Base-by-base conservation (phyloP, 2,797 vertebrate genomes). In the Bufotes viridis region DNA sequence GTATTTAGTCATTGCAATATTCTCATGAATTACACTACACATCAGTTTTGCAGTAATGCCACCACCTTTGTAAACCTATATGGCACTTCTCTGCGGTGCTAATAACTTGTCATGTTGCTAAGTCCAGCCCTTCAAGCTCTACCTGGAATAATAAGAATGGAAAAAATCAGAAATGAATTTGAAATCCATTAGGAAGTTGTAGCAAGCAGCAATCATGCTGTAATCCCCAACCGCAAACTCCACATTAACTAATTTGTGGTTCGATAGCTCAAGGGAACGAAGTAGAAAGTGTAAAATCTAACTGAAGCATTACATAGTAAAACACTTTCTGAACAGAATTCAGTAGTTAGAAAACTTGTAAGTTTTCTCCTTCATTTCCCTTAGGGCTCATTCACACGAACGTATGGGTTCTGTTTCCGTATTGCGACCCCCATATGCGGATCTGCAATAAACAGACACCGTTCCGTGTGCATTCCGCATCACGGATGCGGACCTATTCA, bases 171-270 rank as follows among this genome's bases (percentile, higher is more conserved):
- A 76, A 76, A 51, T 75, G 29, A 58, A 84, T 61, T 61, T 61
- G 1, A 75, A 60, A 63, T 24, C 26, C 29, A 61, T 84, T 58
- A 74, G 69, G 55, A 58, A 63, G 18, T 49, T 60, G 29, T 57
- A 84, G 70, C 34, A n/a, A 75, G 70, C 22, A 86, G n/a, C 42
- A 67, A 53, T 85, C 84, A n/a, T 65, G 12, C 53, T 57, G 29
- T n/a, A 86, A 86, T 78, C 84, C 74, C 75, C 42, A 49, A 79
- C 18, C 51, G 34, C 61, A 79, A 78, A 78, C 24, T 86, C 13
- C 49, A 86, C 29, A 86, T 86, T 57, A 86, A 79, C 75, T 86
- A 8, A 86, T 86, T 79, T 86, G 84, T 65, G n/a, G 60, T 78
- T 55, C 18, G 10, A 18, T 34, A 57, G 75, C 84, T 79, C 18